These are phyloP conservation scores for Cacatua alba DNA, from an alignment of 2,113 vertebrate genomes.

Conservation along the genomic window DNA sequence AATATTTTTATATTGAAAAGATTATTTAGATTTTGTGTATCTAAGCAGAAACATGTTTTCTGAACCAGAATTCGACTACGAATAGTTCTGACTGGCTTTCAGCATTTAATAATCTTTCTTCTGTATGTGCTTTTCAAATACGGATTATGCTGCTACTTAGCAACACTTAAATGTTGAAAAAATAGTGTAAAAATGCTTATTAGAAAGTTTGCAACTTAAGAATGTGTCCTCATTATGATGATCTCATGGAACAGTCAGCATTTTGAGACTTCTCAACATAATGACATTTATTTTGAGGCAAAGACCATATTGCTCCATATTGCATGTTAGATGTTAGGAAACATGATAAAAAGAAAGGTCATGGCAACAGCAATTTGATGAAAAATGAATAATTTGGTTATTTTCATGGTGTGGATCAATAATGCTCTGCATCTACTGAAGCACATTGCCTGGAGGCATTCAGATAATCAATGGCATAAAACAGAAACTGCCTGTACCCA, in stretches of 20 bases:
- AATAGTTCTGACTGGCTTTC: background rate
- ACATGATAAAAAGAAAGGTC: slow-evolving; percentile 62
- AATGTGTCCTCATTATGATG: background rate
- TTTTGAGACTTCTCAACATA: slow-evolving; percentile 51
- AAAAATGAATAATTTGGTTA: slow-evolving; percentile 90
- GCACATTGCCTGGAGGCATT: slow-evolving; percentile 79
- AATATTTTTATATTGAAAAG: slow-evolving; percentile 31
- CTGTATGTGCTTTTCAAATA: background rate
- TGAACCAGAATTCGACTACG: background rate
- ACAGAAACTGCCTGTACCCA: slow-evolving; percentile 73
- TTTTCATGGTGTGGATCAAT: slow-evolving; percentile 87
- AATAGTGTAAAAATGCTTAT: background rate
- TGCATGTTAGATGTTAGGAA: slow-evolving; percentile 40
- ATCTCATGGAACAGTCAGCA: slow-evolving; percentile 25
- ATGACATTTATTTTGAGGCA: slow-evolving; percentile 61
- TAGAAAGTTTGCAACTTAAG: background rate
- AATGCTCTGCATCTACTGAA: slow-evolving; percentile 73
- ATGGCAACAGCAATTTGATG: slow-evolving; percentile 70
- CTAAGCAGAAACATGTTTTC: background rate
- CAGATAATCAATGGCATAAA: slow-evolving; percentile 84
- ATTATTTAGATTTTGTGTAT: background rate
- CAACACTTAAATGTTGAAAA: background rate
- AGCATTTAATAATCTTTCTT: slow-evolving; percentile 7
- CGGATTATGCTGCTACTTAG: background rate
- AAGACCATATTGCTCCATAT: slow-evolving; percentile 3